Conservation (phyloP, 2,797 vertebrate species). For the Podarcis siculus region DNA sequence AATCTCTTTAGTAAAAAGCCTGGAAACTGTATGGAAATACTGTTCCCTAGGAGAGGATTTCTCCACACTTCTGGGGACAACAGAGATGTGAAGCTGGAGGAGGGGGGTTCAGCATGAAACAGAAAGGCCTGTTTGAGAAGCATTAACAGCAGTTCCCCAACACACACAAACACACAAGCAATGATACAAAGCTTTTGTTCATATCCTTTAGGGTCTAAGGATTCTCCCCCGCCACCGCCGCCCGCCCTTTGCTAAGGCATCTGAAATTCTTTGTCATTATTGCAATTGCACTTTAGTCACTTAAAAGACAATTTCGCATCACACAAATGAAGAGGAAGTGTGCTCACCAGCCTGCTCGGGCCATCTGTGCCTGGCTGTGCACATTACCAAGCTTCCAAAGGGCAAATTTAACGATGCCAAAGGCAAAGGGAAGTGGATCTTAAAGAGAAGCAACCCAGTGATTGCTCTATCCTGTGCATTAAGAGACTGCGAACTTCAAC, state of each 20-base stretch:
- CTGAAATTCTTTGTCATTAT: constrained; percentile 31
- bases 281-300: constrained; percentile 54
- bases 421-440: neutral
- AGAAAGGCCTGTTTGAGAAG: neutral
- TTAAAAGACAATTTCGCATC: constrained; percentile 62
- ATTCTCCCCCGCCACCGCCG: rapidly evolving
- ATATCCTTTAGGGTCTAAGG: neutral
- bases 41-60: neutral
- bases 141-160: rapidly evolving
- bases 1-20: neutral
- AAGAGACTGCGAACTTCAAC: neutral
- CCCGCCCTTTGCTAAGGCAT: neutral
- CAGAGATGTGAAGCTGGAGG: neutral
- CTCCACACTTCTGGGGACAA: neutral
- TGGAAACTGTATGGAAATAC: neutral
- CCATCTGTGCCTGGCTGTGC: constrained; percentile 67
- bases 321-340: constrained; percentile 56
- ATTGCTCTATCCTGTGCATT: rapidly evolving
- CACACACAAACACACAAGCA: rapidly evolving
- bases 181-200: neutral
- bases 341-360: constrained; percentile 69
- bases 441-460: neutral
- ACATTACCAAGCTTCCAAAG: constrained; percentile 29
- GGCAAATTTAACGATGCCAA: neutral
- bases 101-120: neutral